phyloP scores from a whole-genome alignment of 2,888 invertebrate genomes.

The Amiota mariae region DNA sequence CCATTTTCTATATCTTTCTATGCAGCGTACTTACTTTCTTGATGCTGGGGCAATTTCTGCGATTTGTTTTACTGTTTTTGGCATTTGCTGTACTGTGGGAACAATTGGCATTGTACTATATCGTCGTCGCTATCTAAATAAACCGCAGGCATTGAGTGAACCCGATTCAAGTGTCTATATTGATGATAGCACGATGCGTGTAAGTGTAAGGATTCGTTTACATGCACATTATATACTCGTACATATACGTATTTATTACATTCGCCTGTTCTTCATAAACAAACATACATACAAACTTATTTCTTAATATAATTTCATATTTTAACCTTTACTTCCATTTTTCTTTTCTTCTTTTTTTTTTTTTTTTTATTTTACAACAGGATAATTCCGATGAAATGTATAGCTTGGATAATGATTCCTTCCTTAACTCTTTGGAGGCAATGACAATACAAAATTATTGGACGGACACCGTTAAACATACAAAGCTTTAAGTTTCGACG shows the following conservation, averaged over 20 bases:
- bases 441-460: slow-evolving; percentile 96
- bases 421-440: slow-evolving; percentile 92
- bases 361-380: slow-evolving; percentile 73
- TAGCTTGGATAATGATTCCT: slow-evolving; percentile 94
- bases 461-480: slow-evolving; percentile 93
- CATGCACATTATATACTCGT: slow-evolving; percentile 30
- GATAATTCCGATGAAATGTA: slow-evolving; percentile 96
- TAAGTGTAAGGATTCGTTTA: slow-evolving; percentile 75
- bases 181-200: slow-evolving; percentile 89
- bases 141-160: slow-evolving; percentile 88
- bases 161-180: slow-evolving; percentile 91
- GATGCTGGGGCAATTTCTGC: slow-evolving; percentile 80
- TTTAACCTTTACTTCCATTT: not conserved
- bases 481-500: slow-evolving; percentile 80
- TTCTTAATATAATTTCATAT: not conserved
- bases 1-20: not conserved
- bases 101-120: slow-evolving; percentile 81
- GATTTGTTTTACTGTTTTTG: slow-evolving; percentile 80
- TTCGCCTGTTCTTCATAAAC: not conserved
- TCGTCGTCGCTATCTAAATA: slow-evolving; percentile 83
- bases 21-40: slow-evolving; percentile 71
- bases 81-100: slow-evolving; percentile 78
- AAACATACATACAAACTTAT: not conserved
- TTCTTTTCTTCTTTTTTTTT: not conserved
- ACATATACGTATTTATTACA: not conserved